Evolutionary conservation across 2,797 vertebrate genomes (phyloP).

Genomic region (Champsocephalus gunnari): DNA sequence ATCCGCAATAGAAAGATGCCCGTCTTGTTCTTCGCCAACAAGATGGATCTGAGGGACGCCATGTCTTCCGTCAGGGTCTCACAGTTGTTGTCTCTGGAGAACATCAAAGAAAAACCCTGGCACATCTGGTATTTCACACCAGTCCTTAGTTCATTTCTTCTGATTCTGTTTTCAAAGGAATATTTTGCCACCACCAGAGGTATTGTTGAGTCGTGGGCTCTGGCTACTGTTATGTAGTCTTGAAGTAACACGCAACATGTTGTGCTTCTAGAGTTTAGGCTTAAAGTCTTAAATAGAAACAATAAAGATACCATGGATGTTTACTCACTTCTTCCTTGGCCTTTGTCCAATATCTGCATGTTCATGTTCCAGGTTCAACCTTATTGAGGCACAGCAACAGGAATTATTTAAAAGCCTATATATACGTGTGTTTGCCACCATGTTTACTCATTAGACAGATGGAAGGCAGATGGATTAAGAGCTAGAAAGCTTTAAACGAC

Average conservation of each 20-base stretch:
- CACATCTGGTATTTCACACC: slow-evolving; percentile 87
- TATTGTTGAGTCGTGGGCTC: background rate
- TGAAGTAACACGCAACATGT: slow-evolving; percentile 6
- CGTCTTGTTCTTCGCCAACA: slow-evolving; percentile 97
- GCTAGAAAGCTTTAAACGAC: slow-evolving; percentile 55
- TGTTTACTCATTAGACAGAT: slow-evolving; percentile 73
- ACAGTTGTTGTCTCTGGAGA: slow-evolving; percentile 94
- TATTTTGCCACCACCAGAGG: background rate
- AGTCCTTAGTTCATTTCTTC: background rate
- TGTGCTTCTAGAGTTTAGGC: slow-evolving; percentile 10
- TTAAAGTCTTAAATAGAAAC: slow-evolving; percentile 38
- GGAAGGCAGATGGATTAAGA: slow-evolving; percentile 68
- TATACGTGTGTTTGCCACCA: slow-evolving; percentile 35
- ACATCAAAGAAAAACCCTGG: slow-evolving; percentile 99
- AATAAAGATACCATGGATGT: background rate
- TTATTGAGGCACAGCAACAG: slow-evolving; percentile 15
- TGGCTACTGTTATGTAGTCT: background rate
- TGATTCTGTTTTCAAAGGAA: background rate
- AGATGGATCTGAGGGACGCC: slow-evolving; percentile 96
- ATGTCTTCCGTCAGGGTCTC: slow-evolving; percentile 96
- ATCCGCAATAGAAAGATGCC: slow-evolving; percentile 93
- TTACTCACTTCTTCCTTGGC: slow-evolving; percentile 14
- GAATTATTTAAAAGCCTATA: slow-evolving; percentile 7
- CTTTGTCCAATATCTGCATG: background rate
- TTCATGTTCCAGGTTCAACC: slow-evolving; percentile 40